Percentiles rank a stretch among this genome's conserved stretches.
Conservation (phyloP, 2,113 vertebrate species). For the Caretta caretta region DNA sequence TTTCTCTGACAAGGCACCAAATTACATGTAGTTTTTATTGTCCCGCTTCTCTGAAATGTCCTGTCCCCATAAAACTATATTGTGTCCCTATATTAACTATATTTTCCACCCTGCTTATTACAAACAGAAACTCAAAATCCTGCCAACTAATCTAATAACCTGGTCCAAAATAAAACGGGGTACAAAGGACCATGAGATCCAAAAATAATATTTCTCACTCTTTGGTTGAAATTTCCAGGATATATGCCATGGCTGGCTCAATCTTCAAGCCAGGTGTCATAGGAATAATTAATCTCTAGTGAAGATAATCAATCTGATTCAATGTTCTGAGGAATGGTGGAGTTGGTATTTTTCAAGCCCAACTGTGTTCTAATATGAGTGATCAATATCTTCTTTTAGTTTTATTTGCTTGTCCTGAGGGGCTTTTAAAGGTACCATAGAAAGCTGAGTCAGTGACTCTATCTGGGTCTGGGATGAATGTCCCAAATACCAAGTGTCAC, state of each 20-base stretch:
- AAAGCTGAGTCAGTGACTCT: no score
- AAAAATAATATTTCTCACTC: not conserved
- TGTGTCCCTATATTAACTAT: not conserved
- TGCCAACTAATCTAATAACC: no score
- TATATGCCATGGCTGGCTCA: slow-evolving; percentile 21
- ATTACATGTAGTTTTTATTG: not conserved
- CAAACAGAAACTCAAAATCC: no score
- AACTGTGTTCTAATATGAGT: not conserved
- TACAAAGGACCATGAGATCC: no score
- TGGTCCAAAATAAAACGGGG: no score
- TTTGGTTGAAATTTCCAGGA: slow-evolving; percentile 26
- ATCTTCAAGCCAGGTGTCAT: not conserved
- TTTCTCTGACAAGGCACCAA: no score
- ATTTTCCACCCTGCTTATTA: no score
- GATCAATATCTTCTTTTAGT: not conserved
- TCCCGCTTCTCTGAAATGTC: not conserved
- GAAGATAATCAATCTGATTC: slow-evolving; percentile 39
- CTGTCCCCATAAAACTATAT: slow-evolving; percentile 1
- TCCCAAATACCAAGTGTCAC: no score
- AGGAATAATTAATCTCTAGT: slow-evolving; percentile 15
- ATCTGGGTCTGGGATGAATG: no score
- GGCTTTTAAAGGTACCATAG: no score
- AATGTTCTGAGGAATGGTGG: not conserved
- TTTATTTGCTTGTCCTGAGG: not conserved
- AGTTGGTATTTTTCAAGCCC: not conserved